Evolutionary conservation across 2,113 vertebrate genomes (phyloP).

Genomic region (Salminus brasiliensis): DNA sequence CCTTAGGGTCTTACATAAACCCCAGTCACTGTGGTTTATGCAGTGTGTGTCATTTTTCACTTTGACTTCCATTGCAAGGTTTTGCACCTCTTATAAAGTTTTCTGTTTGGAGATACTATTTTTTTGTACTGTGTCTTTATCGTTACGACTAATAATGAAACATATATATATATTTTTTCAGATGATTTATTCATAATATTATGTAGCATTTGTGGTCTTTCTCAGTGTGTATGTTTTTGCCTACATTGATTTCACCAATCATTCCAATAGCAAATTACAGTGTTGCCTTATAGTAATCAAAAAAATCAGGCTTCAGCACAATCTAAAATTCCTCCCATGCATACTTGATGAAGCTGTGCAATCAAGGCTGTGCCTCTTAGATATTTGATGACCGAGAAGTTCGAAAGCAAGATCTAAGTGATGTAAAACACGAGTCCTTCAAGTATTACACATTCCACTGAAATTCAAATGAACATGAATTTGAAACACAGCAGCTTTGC

Average conservation of each 20-base stretch:
- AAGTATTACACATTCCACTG: slow-evolving; percentile 16
- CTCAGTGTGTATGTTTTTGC: not conserved
- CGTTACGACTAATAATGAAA: no score
- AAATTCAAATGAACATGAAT: slow-evolving; percentile 18
- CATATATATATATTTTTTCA: not conserved
- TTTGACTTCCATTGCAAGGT: no score
- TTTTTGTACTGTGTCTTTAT: no score
- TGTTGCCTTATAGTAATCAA: not conserved
- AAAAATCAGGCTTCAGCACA: slow-evolving; percentile 22
- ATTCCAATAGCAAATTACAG: slow-evolving; percentile 20
- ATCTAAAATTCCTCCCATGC: slow-evolving; percentile 30
- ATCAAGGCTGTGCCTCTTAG: slow-evolving; percentile 44
- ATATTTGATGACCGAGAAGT: slow-evolving; percentile 48
- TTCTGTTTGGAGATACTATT: no score
- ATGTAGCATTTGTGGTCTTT: not conserved
- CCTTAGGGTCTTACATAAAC: no score
- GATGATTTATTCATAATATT: no score
- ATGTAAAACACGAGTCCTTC: slow-evolving; percentile 22
- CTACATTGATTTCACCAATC: not conserved
- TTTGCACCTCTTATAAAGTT: no score
- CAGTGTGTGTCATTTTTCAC: no score
- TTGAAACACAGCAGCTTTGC: not conserved
- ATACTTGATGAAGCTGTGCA: slow-evolving; percentile 38
- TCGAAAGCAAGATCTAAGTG: slow-evolving; percentile 30
- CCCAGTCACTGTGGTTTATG: no score